These are phyloP conservation scores for Dryobotodes eremita DNA, from an alignment of 2,888 invertebrate species.

Conservation along the genomic window DNA sequence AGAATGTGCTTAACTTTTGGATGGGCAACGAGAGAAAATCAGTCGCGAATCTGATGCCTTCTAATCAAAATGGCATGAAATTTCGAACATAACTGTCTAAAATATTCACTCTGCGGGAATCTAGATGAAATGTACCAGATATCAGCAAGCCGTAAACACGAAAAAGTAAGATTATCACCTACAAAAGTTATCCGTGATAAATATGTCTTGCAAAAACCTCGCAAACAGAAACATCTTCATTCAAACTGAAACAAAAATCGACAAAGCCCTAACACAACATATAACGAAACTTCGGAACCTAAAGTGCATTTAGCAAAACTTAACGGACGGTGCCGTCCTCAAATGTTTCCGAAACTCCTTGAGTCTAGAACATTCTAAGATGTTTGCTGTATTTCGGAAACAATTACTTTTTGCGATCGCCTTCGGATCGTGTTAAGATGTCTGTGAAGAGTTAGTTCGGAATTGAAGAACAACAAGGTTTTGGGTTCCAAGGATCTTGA, in stretches of 20 bases:
- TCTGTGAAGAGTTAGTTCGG: slow-evolving; percentile 15
- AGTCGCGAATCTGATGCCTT: background rate
- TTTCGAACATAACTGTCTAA: background rate
- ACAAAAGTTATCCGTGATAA: background rate
- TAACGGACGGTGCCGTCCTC: slow-evolving; percentile 1
- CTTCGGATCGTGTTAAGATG: slow-evolving; percentile 31
- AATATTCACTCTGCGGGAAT: background rate
- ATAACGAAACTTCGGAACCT: slow-evolving; percentile 33
- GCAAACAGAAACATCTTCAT: slow-evolving; percentile 19
- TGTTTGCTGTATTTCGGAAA: slow-evolving; percentile 53
- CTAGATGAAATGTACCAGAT: background rate
- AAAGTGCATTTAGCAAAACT: slow-evolving; percentile 61
- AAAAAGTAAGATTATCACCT: background rate
- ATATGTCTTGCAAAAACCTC: slow-evolving; percentile 18
- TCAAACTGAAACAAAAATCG: slow-evolving; percentile 19
- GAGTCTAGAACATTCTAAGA: slow-evolving; percentile 12
- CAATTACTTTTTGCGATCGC: slow-evolving; percentile 54
- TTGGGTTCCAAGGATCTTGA: slow-evolving; percentile 6
- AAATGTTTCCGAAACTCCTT: slow-evolving; percentile 45
- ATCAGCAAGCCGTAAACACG: background rate
- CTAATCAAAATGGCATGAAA: background rate
- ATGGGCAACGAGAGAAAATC: background rate
- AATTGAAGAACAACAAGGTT: slow-evolving; percentile 50
- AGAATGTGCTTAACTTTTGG: background rate
- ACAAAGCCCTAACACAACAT: slow-evolving; percentile 18